A percentile compares a stretch with the other conserved stretches of the same genome.
Evolutionary conservation across 2,888 invertebrate species (phyloP).

Genomic region (Argyresthia albistria): DNA sequence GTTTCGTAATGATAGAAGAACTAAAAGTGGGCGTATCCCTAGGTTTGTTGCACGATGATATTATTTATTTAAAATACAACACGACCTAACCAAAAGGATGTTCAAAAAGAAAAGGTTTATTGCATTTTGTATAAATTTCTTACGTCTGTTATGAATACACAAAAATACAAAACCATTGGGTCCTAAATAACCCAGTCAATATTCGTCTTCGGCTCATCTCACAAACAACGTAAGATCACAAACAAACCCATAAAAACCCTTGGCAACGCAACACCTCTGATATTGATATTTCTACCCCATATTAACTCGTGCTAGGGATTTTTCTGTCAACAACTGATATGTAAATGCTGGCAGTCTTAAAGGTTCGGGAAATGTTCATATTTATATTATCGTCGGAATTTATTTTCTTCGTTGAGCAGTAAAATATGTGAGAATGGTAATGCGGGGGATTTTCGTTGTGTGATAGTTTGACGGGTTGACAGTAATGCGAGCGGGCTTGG

Average conservation of each 20-base stretch:
- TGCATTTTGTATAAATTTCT: too few species aligned
- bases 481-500: constrained; percentile 45
- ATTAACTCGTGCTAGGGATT: constrained; percentile 47
- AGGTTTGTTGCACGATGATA: too few species aligned
- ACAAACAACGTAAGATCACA: neutral
- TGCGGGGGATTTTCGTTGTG: constrained; percentile 53
- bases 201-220: neutral
- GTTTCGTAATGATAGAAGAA: too few species aligned
- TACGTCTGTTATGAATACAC: too few species aligned
- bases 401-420: constrained; percentile 64
- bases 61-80: too few species aligned
- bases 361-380: constrained; percentile 57
- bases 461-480: constrained; percentile 67
- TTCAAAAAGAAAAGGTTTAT: too few species aligned
- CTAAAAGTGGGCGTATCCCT: too few species aligned
- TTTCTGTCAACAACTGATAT: constrained; percentile 62
- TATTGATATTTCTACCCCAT: constrained; percentile 35
- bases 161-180: too few species aligned
- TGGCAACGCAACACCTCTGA: constrained; percentile 6
- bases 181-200: neutral
- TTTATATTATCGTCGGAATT: constrained; percentile 65
- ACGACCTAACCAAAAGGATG: too few species aligned
- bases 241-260: constrained; percentile 1
- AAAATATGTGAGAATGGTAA: constrained; percentile 67
- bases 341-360: constrained; percentile 58